Base-by-base conservation (phyloP, 2,113 vertebrate species). In the Rhadina sibilatrix region DNA sequence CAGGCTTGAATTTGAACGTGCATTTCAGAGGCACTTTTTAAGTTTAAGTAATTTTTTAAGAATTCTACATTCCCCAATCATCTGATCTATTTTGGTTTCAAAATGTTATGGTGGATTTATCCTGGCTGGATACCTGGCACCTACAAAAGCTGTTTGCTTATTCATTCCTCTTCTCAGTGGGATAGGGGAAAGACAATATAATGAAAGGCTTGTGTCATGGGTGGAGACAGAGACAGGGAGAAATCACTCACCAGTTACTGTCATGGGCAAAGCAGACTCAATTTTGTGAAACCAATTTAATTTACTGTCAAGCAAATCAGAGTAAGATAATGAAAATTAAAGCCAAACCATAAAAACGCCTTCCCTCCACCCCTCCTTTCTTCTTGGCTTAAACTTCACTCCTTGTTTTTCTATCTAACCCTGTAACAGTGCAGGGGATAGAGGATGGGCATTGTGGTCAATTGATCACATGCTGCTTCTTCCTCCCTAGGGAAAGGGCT, bases 351-450 rank as follows among this genome's bases (percentile, higher is more conserved):
- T 47, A 38, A 33, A 85, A 59, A 24, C 0, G 6, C 5, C 5
- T 50, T 63, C 2, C 2, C 2, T 15, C 3, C 12, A 40, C 1
- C 5, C 4, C 1, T 70, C 10, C 6, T 2, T 59, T 64, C 27
- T 57, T 63, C 12, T 6, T 2, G 2, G 24, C 15, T 24, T 72
- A 21, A 59, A 7, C 5, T 61, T 87, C 18, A 15, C 4, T 33
- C 10, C 4, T 4, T 1, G 10, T 14, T n/a, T 71, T 44, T 23
- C 8, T 76, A 11, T 6, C 3, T 72, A 15, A 25, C 13, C 2
- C 4, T 12, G 2, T 2, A 31, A 30, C 3, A 5, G 28, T 12
- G 3, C 11, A 56, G 30, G 6, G 11, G 1, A n/a, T 30, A 24
- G 11, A 14, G 22, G 71, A 46, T 31, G 5, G 7, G 2, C 2